Base-by-base conservation (phyloP, 2,113 vertebrate species). In the Myiozetetes cayanensis region DNA sequence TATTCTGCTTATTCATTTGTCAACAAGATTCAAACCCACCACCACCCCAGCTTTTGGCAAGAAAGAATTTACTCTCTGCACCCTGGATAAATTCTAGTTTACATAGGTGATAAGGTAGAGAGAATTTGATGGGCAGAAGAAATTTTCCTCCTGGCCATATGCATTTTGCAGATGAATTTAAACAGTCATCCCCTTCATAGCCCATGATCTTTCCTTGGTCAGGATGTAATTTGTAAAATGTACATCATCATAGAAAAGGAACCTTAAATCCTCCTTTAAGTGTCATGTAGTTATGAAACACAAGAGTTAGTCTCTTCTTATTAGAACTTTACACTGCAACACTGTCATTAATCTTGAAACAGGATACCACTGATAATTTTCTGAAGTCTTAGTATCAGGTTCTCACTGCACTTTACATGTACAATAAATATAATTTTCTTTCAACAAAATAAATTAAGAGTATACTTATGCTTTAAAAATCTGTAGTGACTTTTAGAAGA, bases 381-480 rank as follows among this genome's bases (percentile, higher is more conserved):
- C 75, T 74, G 25, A 77, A 88, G 25, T 59, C 50, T 90, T 59
- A 74, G 35, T 63, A 63, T 59, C 80, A 77, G 50, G 35, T 83
- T 56, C 76, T 86, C 18, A 23, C 20, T 87, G 86, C 66, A 55
- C 43, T 78, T 93, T 93, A 84, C 39, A 52, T 56, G 47, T 33
- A 75, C 28, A 78, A 79, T 75, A 86, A 94, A 92, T 73, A 83
- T 6, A 2, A 68, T 70, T 92, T 93, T 71, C 4, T 0, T 74
- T 81, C 72, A 94, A 65, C 85, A 89, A 92, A 93, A 86, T 59
- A 30, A 92, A 92, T 71, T 83, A 80, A 91, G n/a, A 49, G 27
- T 35, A 77, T 24, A 59, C 3, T 86, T 67, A 74, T 25, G 53
- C 25, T 72, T 49, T 82, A 94, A 94, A 89, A 89, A 55, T 68